Evolutionary conservation across 2,113 vertebrate species (phyloP).

Genomic region (Xiphorhynchus elegans): DNA sequence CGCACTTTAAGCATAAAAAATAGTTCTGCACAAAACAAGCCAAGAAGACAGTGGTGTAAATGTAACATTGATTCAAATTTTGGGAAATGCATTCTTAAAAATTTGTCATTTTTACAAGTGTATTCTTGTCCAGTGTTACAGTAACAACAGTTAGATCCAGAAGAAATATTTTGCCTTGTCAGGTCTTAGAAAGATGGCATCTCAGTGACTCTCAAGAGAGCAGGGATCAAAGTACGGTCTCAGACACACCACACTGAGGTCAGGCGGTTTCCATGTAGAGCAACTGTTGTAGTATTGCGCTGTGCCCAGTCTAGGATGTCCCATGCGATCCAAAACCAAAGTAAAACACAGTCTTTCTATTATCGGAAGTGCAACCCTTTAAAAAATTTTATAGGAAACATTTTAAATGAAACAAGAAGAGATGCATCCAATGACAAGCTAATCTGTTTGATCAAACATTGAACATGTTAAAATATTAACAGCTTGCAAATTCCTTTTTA

Average conservation of each 20-base stretch:
- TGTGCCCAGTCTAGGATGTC: neutral
- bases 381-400: neutral
- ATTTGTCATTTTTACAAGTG: neutral
- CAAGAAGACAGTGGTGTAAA: neutral
- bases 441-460: neutral
- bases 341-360: neutral
- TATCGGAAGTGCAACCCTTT: neutral
- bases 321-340: neutral
- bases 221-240: neutral
- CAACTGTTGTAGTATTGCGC: neutral
- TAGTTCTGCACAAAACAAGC: neutral
- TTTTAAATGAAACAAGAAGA: neutral
- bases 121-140: neutral
- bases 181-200: neutral
- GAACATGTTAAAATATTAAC: neutral
- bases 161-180: neutral
- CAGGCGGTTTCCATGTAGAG: neutral
- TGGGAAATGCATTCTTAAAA: neutral
- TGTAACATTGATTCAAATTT: neutral
- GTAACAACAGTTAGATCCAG: neutral
- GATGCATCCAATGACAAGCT: neutral
- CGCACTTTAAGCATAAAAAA: slow-evolving; percentile 19
- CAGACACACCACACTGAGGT: neutral
- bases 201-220: neutral
- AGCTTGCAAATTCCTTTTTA: slow-evolving; percentile 20